Percentiles rank a stretch among this genome's conserved stretches.
phyloP scores from a whole-genome alignment of 92 coral and sea anemone species.

The Porites rus region DNA sequence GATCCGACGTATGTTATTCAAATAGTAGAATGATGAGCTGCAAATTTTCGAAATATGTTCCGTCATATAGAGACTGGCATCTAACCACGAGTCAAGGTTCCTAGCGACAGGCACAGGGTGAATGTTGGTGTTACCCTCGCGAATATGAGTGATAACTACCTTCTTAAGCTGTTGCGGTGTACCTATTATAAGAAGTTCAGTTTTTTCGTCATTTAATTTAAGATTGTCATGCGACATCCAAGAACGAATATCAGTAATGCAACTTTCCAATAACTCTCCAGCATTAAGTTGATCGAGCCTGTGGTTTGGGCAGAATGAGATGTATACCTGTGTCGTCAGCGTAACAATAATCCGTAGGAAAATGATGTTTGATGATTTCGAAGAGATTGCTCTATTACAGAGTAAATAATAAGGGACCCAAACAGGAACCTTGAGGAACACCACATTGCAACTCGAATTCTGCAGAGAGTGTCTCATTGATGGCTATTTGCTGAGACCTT shows the following conservation, averaged over 20 bases:
- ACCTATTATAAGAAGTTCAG: neutral
- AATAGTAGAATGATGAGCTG: neutral
- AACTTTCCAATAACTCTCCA: no score
- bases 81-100: neutral
- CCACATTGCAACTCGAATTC: neutral
- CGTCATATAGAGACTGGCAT: neutral
- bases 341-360: no score
- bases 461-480: neutral
- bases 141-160: neutral
- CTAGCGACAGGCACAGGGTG: neutral
- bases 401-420: conserved; percentile 2
- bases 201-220: no score
- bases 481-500: neutral
- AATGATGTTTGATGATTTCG: neutral
- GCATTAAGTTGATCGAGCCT: no score
- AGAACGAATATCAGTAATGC: no score
- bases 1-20: neutral
- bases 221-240: no score
- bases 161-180: neutral
- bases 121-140: no score
- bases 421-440: neutral
- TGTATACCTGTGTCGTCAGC: no score
- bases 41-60: neutral
- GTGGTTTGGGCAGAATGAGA: no score
- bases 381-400: neutral